Evolutionary conservation across 2,888 invertebrate species (phyloP).

Genomic region (Brachynemurus nebulosus): DNA sequence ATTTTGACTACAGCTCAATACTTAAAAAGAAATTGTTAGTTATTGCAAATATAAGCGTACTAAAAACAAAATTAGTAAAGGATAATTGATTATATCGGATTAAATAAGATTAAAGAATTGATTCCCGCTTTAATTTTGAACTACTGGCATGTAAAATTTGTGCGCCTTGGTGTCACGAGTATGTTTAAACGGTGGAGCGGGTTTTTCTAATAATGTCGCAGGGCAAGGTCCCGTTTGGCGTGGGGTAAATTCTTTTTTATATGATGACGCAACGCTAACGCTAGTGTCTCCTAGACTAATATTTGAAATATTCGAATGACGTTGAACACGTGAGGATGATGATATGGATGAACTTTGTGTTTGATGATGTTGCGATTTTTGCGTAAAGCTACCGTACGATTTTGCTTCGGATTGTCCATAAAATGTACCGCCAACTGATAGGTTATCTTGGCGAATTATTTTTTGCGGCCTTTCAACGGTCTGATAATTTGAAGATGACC

Average conservation of each 20-base stretch:
- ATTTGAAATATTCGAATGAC: conserved; percentile 57
- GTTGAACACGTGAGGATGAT: conserved; percentile 37
- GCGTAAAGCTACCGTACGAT: conserved; percentile 52
- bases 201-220: conserved; percentile 60
- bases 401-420: conserved; percentile 55
- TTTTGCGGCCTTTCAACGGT: conserved; percentile 46
- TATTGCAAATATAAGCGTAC: too few relatives aligned
- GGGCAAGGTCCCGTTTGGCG: conserved; percentile 64
- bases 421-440: conserved; percentile 57
- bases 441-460: conserved; percentile 47
- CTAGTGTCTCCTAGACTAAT: conserved; percentile 58
- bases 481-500: conserved; percentile 30
- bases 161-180: conserved; percentile 74
- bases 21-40: too few relatives aligned
- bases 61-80: too few relatives aligned
- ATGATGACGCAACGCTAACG: conserved; percentile 45
- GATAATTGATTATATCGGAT: too few relatives aligned
- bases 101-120: too few relatives aligned
- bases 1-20: too few relatives aligned
- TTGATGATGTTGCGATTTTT: conserved; percentile 22
- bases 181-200: conserved; percentile 66
- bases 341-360: not conserved
- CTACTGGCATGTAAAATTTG: conserved; percentile 58
- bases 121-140: too few relatives aligned
- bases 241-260: conserved; percentile 64